Evolutionary conservation across 2,888 invertebrate species (phyloP), one percentile per base, ranked within the genome.

Genomic region (Ormyrus rosae): DNA sequence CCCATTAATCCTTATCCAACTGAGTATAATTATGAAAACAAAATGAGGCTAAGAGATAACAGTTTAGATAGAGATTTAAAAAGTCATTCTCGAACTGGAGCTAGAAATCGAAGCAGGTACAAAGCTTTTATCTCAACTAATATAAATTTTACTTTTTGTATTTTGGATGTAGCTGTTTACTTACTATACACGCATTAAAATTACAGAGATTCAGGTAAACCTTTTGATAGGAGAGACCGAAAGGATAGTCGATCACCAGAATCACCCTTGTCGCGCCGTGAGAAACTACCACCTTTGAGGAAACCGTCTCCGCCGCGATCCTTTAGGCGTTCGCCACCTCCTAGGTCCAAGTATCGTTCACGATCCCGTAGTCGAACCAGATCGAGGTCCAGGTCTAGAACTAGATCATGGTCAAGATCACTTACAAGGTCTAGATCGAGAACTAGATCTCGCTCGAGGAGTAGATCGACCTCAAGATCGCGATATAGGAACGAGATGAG

Each of bases 381-480:
- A 56, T 88, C 87, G 79, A 92, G 93, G 19, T 87, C 86, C 68
- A 71, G 81, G 46, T 92, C 93, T 55, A 88, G 88, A 81, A 86
- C 85, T 6, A 88, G 85, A 60, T 89, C 89, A 76, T 84, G 85
- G 34, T 85, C 86, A 6, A 80, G 86, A 72, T 84, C 86, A 4
- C 80, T 84, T 34, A 85, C 86, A 6, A 80, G 86, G 74, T 84
- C 86, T 2, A 80, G 86, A 53, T 86, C 87, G 0, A 84, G 85
- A 76, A 85, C 85, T 5, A 71, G 81, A 45, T 68, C 81, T 1
- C 53, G 64, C 8, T 72, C 75, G 4, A 88, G 85, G 53, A 89
- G 88, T 78, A 84, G 85, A 11, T 85, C 86, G 7, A 67, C 84
- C 86, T 4, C 83, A n/a, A 68, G 84, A 55, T 82, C 82, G 5